Base-by-base conservation (phyloP, 2,113 vertebrate genomes). In the Ahaetulla prasina region DNA sequence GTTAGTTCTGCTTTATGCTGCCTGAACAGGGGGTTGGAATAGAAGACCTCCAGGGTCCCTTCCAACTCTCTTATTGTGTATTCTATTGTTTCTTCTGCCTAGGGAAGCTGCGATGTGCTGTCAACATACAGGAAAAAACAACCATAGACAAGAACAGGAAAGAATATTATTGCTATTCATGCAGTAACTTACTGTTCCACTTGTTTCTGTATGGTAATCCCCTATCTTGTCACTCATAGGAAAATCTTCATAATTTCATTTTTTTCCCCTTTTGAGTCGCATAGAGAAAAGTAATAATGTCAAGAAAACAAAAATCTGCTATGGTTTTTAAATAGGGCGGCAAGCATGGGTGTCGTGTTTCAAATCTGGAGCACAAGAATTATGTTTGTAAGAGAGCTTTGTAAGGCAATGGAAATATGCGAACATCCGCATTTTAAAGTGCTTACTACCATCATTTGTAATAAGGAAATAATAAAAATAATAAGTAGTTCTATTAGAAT, bases 101-200 rank as follows among this genome's bases (percentile, higher is more conserved):
- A 96, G 88, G 60, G 74, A 95, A 89, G 94, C 85, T 85, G 95
- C 80, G 93, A 91, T 57, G 91, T 18, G 54, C 55, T 95, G 86
- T 84, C 93, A 92, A 11, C 94, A 93, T 92, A 94, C 92, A 95
- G 89, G 96, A 86, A 74, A 94, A 96, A 95, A 97, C 93, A 30
- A 80, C 23, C n/a, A 92, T 14, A 25, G 3, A 45, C 53, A 89
- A 52, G 60, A 96, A 94, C 10, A 88, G 52, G 39, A 89, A 93
- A 20, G 53, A 93, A 93, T 25, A 30, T 1, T 1, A 94, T 96
- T 94, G 89, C 87, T 85, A 57, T 94, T 93, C 50, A 85, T 63
- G 87, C 95, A 96, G 22, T 47, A 92, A 93, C 90, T 93, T 94
- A 91, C 25, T 94, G 94, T 54, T 89, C 91, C 30, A 89, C 14